Evolutionary conservation across 2,113 vertebrate species (phyloP), one percentile per base, ranked within the genome.

Genomic region (Cynocephalus volans): DNA sequence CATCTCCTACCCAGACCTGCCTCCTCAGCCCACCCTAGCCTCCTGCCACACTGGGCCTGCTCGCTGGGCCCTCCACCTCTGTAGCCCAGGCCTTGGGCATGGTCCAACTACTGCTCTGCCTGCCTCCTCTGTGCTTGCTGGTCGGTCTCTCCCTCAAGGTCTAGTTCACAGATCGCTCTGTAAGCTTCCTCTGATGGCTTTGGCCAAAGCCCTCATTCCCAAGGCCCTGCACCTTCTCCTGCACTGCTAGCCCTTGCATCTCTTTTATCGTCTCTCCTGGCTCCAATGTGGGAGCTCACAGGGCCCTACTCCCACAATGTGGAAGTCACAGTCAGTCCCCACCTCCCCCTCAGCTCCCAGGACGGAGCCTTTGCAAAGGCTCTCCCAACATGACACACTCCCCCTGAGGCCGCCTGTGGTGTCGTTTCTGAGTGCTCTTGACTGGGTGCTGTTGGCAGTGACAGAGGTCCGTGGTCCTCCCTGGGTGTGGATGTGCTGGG

Each of bases 101-200:
- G 77, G 26, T 8, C 18, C 45, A 7, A 19, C 76, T 10, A 0
- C 19, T 21, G 69, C 21, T 86, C 76, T 58, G 54, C 12, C 41
- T n/a, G 0, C 26, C 54, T 0, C 0, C 18, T n/a, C 48, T 18
- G 5, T 41, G 0, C 52, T 17, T 31, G 12, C 45, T 54, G 14
- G 19, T 14, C 58, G 26, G 6, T 1, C 8, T 13, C 56, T 79
- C 69, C 10, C 67, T 52, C 62, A 21, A 3, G 18, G 31, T 24
- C 41, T 77, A 82, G 52, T 11, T 84, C 48, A 21, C 6, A 18
- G 21, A 26, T n/a, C 45, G 28, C n/a, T 41, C 18, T 11, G 1
- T 11, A 76, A 14, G 87, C 76, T 77, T 76, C 26, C 36, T 62
- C 79, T 1, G 0, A 9, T 77, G 52, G 14, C 50, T 86, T 60